These are phyloP conservation scores for Icerya purchasi DNA, from an alignment of 2,888 invertebrate species.

Conservation along the genomic window DNA sequence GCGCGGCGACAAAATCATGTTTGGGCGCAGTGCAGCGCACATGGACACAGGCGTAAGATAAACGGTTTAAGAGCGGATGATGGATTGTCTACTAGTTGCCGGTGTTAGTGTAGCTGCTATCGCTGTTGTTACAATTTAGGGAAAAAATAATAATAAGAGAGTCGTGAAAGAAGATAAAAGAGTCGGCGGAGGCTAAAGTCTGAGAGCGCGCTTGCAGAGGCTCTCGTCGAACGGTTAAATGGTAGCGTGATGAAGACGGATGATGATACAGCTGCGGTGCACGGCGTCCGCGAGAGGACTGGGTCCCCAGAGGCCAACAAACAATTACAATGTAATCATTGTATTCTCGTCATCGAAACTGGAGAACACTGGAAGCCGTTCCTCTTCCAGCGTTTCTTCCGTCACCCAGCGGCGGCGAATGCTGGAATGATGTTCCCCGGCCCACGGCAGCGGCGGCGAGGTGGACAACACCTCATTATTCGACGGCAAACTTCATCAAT, in stretches of 20 bases:
- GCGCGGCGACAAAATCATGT: too few relatives aligned
- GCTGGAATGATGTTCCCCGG: slow-evolving; percentile 33
- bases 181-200: slow-evolving; percentile 13
- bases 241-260: slow-evolving; percentile 25
- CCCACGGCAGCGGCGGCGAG: slow-evolving; percentile 34
- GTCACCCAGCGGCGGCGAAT: slow-evolving; percentile 27
- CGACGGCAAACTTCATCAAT: slow-evolving; percentile 16
- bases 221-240: too few relatives aligned
- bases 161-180: background rate
- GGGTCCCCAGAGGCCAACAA: slow-evolving; percentile 23
- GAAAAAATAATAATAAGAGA: background rate
- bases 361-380: slow-evolving; percentile 22
- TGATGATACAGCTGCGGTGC: slow-evolving; percentile 29
- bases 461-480: slow-evolving; percentile 21
- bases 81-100: background rate
- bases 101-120: background rate
- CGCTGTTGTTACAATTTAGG: background rate
- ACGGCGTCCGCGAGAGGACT: slow-evolving; percentile 23
- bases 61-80: background rate
- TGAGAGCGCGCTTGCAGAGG: slow-evolving; percentile 27
- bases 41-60: slow-evolving; percentile 3
- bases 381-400: slow-evolving; percentile 24
- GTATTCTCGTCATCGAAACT: slow-evolving; percentile 8
- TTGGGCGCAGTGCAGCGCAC: too few relatives aligned
- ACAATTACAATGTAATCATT: slow-evolving; percentile 16